These are phyloP conservation scores for Dicentrarchus labrax DNA, from an alignment of 2,113 vertebrate genomes.

Conservation along the genomic window DNA sequence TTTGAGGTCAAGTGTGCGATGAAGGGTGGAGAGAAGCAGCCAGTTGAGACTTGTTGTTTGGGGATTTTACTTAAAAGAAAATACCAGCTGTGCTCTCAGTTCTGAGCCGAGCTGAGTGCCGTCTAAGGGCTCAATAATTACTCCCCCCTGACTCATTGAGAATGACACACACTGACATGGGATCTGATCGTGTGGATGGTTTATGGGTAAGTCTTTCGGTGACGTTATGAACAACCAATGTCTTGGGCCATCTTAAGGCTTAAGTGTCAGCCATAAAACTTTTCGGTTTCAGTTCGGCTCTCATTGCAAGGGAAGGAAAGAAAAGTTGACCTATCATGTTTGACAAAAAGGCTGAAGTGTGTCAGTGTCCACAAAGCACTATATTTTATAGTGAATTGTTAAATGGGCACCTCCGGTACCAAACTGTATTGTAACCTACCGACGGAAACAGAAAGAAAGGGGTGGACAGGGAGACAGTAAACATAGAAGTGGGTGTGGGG, in stretches of 20 bases:
- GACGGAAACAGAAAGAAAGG: slow-evolving; percentile 38
- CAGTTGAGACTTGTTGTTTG: slow-evolving; percentile 76
- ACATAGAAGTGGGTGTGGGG: slow-evolving; percentile 60
- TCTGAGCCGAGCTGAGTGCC: slow-evolving; percentile 42
- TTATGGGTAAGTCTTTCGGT: slow-evolving; percentile 44
- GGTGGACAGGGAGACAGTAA: slow-evolving; percentile 50
- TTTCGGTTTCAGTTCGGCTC: slow-evolving; percentile 23
- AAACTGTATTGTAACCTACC: slow-evolving; percentile 21
- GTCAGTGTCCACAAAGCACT: slow-evolving; percentile 21
- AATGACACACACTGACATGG: slow-evolving; percentile 61
- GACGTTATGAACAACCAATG: slow-evolving; percentile 34
- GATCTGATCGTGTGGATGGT: slow-evolving; percentile 59
- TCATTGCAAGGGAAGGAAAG: slow-evolving; percentile 9
- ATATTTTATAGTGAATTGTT: slow-evolving; percentile 36
- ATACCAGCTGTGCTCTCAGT: slow-evolving; percentile 64
- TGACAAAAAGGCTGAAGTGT: slow-evolving; percentile 34
- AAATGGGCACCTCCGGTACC: slow-evolving; percentile 40
- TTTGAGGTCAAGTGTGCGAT: slow-evolving; percentile 77
- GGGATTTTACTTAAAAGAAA: slow-evolving; percentile 71
- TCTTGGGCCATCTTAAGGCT: slow-evolving; percentile 48
- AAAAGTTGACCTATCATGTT: slow-evolving; percentile 24
- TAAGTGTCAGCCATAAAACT: slow-evolving; percentile 49
- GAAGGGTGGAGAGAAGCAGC: slow-evolving; percentile 64
- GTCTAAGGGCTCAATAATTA: slow-evolving; percentile 59
- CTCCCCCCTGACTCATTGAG: slow-evolving; percentile 65